Conservation (phyloP, 2,113 vertebrate species). For the Panthera leo region DNA sequence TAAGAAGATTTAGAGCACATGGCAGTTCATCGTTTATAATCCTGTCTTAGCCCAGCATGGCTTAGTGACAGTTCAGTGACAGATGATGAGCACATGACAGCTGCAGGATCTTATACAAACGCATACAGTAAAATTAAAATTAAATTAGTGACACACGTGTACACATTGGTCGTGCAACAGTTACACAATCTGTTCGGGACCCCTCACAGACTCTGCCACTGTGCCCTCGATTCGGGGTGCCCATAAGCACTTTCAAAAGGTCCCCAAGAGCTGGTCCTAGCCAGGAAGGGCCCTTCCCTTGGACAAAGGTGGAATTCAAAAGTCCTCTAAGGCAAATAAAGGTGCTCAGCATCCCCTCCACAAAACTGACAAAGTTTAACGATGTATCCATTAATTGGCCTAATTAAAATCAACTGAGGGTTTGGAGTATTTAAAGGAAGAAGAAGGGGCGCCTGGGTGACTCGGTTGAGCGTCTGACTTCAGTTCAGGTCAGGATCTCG, state of each 20-base stretch:
- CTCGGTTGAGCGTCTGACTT: too few species aligned
- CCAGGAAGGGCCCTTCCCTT: not conserved
- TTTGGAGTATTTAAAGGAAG: constrained; percentile 2
- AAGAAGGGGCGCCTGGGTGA: too few species aligned
- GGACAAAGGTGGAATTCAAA: constrained; percentile 11
- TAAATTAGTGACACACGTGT: constrained; percentile 91
- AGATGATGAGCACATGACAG: constrained; percentile 90
- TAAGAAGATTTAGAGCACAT: constrained; percentile 93
- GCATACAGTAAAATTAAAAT: constrained; percentile 90
- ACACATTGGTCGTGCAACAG: constrained; percentile 89
- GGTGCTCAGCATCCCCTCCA: not conserved
- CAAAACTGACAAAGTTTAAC: constrained; percentile 19
- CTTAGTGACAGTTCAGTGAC: constrained; percentile 89
- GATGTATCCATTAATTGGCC: not conserved
- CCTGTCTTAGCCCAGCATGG: constrained; percentile 92
- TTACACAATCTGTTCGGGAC: constrained; percentile 87
- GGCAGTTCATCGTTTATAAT: constrained; percentile 91
- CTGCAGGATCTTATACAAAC: constrained; percentile 88
- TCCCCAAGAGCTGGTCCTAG: not conserved
- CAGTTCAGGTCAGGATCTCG: too few species aligned
- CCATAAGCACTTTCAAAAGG: constrained; percentile 10
- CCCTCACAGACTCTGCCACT: constrained; percentile 57
- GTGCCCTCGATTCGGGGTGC: not conserved
- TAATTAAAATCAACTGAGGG: constrained; percentile 40
- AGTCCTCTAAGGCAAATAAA: not conserved